phyloP scores from a whole-genome alignment of 2,797 vertebrate species.

The Mus spretus region DNA sequence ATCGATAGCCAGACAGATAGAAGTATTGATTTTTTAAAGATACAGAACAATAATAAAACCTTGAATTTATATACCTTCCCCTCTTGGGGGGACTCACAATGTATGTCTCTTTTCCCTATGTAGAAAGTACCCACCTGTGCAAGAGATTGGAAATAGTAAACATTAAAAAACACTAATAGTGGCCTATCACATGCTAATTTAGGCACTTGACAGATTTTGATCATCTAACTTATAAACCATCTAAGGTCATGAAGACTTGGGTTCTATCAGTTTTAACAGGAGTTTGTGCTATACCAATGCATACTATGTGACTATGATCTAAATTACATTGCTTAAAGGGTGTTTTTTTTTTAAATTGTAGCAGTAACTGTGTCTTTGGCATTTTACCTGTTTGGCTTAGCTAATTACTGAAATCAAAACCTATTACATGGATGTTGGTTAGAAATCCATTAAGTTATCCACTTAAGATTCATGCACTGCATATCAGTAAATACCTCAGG shows the following conservation, averaged over 20 bases:
- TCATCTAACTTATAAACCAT: conserved; percentile 14
- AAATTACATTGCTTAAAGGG: conserved; percentile 12
- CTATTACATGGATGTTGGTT: conserved; percentile 35
- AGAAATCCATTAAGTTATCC: conserved; percentile 54
- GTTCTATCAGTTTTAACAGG: background rate
- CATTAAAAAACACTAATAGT: conserved; percentile 8
- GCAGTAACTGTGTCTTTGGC: conserved; percentile 23
- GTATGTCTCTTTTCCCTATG: background rate
- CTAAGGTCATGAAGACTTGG: conserved; percentile 1
- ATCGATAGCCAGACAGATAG: conserved; percentile 75
- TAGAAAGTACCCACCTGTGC: conserved; percentile 16
- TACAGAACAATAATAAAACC: conserved; percentile 78
- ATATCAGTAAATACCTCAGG: conserved; percentile 17
- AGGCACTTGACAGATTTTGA: background rate
- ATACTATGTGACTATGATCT: background rate
- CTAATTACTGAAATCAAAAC: conserved; percentile 35
- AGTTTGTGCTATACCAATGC: background rate
- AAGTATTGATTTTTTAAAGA: conserved; percentile 80
- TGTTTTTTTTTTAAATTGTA: background rate
- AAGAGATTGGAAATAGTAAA: conserved; percentile 13
- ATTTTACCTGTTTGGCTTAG: conserved; percentile 43
- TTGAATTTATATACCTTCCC: conserved; percentile 71
- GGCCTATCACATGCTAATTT: background rate
- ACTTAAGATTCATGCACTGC: conserved; percentile 30
- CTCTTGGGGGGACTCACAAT: conserved; percentile 49